Conservation (phyloP, 2,888 invertebrate species). For the Pristionchus entomophagus region DNA sequence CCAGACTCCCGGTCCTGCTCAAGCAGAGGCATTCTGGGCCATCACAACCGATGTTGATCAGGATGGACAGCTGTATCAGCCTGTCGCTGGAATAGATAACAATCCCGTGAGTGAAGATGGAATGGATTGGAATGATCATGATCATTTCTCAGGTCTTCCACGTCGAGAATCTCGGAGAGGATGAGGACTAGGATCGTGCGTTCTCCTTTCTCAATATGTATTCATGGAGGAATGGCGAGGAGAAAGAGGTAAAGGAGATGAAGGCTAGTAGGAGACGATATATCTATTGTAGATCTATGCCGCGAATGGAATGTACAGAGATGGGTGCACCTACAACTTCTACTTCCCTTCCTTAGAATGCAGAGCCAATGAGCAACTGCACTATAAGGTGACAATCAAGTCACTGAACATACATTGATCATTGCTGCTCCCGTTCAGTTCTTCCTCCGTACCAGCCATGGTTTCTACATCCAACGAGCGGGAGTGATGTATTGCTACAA, state of each 20-base stretch:
- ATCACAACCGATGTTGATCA: conserved; percentile 37
- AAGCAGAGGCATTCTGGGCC: conserved; percentile 22
- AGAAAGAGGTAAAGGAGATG: not conserved
- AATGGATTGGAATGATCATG: not conserved
- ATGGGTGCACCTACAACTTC: conserved; percentile 63
- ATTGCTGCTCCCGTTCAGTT: conserved; percentile 51
- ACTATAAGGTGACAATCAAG: conserved; percentile 58
- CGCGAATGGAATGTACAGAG: conserved; percentile 65
- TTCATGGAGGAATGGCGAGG: not conserved
- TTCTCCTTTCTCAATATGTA: conserved; percentile 30
- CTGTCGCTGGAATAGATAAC: not conserved
- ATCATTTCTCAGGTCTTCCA: not conserved
- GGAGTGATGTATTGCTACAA: conserved; percentile 66
- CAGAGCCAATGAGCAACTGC: conserved; percentile 60
- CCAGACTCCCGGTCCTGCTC: not conserved
- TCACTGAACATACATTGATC: not conserved
- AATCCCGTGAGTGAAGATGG: not conserved
- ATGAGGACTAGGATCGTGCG: conserved; percentile 29
- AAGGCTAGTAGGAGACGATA: not conserved
- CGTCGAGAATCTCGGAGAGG: not conserved
- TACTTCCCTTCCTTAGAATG: conserved; percentile 68
- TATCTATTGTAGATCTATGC: conserved; percentile 55
- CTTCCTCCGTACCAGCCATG: conserved; percentile 61
- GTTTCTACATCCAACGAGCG: conserved; percentile 65
- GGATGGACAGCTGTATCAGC: not conserved